These are phyloP conservation scores for Cephus runcator DNA, from an alignment of 2,888 invertebrate species.

Conservation along the genomic window DNA sequence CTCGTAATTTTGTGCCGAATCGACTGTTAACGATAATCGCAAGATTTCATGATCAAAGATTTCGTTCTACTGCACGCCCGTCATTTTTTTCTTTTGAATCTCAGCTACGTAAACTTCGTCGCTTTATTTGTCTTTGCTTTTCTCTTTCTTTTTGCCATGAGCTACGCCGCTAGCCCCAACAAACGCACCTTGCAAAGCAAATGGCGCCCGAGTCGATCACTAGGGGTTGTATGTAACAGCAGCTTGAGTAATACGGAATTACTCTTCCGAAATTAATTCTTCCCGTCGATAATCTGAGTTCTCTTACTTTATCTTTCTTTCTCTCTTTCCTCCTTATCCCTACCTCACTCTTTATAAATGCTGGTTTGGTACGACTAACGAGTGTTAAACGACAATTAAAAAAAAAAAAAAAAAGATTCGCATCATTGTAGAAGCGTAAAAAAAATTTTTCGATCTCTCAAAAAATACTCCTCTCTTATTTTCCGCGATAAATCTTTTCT, in stretches of 20 bases:
- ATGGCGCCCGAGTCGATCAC: background rate
- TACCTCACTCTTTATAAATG: conserved; percentile 49
- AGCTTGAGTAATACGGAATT: background rate
- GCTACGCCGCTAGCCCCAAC: background rate
- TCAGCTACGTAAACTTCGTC: background rate
- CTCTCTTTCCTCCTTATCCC: background rate
- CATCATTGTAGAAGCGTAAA: background rate
- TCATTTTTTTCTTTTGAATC: background rate
- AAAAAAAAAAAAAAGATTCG: background rate
- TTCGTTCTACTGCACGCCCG: background rate
- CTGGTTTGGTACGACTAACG: conserved; percentile 61
- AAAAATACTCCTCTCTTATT: background rate
- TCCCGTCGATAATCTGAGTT: conserved; percentile 5
- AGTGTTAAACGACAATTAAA: background rate
- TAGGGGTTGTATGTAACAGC: background rate
- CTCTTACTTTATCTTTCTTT: conserved; percentile 8
- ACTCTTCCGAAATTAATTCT: background rate
- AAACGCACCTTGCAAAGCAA: background rate
- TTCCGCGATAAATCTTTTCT: background rate
- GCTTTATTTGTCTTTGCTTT: background rate
- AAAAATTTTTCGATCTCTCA: background rate
- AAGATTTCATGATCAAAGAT: background rate
- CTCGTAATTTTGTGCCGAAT: background rate
- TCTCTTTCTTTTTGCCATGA: background rate
- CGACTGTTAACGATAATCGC: background rate